Base-by-base conservation (phyloP, 2,888 invertebrate genomes). In the Lasiommata megera region DNA sequence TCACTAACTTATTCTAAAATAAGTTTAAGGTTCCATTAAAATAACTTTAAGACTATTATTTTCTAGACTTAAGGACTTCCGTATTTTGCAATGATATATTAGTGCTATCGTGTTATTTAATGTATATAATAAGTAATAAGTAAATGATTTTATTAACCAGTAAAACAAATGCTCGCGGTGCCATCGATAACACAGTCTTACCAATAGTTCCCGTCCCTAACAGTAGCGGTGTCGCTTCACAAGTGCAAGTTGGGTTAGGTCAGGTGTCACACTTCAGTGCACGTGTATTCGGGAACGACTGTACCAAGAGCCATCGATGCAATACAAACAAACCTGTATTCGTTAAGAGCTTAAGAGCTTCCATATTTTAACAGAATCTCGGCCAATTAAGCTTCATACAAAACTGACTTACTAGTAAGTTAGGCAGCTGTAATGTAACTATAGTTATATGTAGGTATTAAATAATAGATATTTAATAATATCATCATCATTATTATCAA, bases 201-300 rank as follows among this genome's bases (percentile, higher is more conserved):
- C 5, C 6, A 34, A 61, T 28, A 47, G 62, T 57, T 52, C 37
- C 59, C 81, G 74, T 72, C 79, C 68, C 85, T 83, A 75, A 12
- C 37, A 72, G 63, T 74, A 67, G 76, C 77, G 76, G 79, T 61
- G 41, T 56, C 57, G 29, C 43, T 56, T 55, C 65, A 79, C 88
- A 88, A 87, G 87, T 88, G 88, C 81, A 81, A 75, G 82, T 88
- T 88, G 86, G 79, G 86, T 82, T 79, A 88, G 88, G 87, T 89
- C 88, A 88, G 88, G 88, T 88, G 88, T 77, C 84, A 79, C 76
- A 76, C 80, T 77, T 65, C 72, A 72, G 67, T 77, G 79, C 82
- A 82, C 80, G 79, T 79, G 79, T 74, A 74, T 62, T 61, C 51
- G 61, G 56, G 38, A 44, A 57, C 51, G 54, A 54, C 53, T 53